Conservation (phyloP, 2,797 vertebrate species). For the Simalia tracyae region DNA sequence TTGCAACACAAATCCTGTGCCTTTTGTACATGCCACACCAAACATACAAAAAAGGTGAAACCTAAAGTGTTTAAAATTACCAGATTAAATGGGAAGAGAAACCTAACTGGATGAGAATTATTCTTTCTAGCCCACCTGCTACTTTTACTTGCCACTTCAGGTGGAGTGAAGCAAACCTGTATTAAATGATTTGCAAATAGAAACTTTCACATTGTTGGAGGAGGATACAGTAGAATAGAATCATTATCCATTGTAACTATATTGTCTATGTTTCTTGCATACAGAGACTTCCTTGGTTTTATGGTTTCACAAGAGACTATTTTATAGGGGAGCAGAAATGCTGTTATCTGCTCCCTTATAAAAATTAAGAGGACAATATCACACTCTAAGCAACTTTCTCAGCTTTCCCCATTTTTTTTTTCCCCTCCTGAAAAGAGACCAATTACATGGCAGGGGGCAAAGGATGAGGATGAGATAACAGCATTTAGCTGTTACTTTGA, state of each 20-base stretch:
- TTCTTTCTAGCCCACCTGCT: neutral
- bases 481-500: slow-evolving; percentile 87
- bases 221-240: neutral
- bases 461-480: slow-evolving; percentile 83
- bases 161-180: neutral
- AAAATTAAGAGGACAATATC: slow-evolving; percentile 54
- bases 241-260: neutral
- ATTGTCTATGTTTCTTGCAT: slow-evolving; percentile 22
- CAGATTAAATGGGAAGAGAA: neutral
- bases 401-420: slow-evolving; percentile 56
- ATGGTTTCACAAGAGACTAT: slow-evolving; percentile 44
- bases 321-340: slow-evolving; percentile 35
- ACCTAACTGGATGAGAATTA: neutral
- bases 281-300: slow-evolving; percentile 7
- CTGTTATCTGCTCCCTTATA: slow-evolving; percentile 43
- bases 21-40: neutral
- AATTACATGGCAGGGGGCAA: slow-evolving; percentile 76
- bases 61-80: neutral
- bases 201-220: neutral
- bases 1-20: neutral
- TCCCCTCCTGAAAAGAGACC: slow-evolving; percentile 63
- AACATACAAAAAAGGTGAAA: neutral
- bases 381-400: slow-evolving; percentile 51
- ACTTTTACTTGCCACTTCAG: neutral
- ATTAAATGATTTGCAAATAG: neutral